Percentiles rank a stretch among this genome's conserved stretches.
phyloP scores from a whole-genome alignment of 2,888 invertebrate species.

The Dicycla oo region DNA sequence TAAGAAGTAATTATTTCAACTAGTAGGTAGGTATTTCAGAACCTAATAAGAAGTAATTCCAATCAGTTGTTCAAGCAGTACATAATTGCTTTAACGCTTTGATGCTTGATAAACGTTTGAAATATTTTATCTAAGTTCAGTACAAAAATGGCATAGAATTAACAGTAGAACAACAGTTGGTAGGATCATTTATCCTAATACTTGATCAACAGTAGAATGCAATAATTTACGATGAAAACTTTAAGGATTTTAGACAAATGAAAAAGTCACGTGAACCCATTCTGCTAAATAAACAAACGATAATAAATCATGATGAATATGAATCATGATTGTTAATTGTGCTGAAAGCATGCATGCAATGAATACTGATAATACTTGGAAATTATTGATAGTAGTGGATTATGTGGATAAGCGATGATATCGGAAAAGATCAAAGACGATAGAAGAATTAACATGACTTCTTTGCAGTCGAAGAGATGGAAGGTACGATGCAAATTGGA shows the following conservation, averaged over 20 bases:
- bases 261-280: not conserved
- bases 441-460: constrained; percentile 8
- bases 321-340: constrained; percentile 12
- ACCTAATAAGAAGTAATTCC: not conserved
- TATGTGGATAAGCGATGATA: constrained; percentile 5
- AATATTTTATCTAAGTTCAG: not conserved
- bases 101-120: too few relatives aligned
- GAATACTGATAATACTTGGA: constrained; percentile 12
- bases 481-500: not conserved
- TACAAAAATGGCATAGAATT: not conserved
- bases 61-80: not conserved
- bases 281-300: not conserved
- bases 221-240: not conserved
- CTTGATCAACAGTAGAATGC: not conserved
- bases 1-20: not conserved
- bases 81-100: not conserved
- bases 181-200: too few relatives aligned
- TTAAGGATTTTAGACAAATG: not conserved
- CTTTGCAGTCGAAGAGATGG: constrained; percentile 1
- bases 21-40: not conserved
- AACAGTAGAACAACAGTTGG: too few relatives aligned
- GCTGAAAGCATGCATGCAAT: constrained; percentile 21
- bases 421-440: constrained; percentile 15
- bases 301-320: constrained; percentile 29
- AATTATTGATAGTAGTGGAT: constrained; percentile 18